These are phyloP conservation scores for Semnopithecus entellus DNA, from an alignment of 2,113 vertebrate species.

Conservation along the genomic window DNA sequence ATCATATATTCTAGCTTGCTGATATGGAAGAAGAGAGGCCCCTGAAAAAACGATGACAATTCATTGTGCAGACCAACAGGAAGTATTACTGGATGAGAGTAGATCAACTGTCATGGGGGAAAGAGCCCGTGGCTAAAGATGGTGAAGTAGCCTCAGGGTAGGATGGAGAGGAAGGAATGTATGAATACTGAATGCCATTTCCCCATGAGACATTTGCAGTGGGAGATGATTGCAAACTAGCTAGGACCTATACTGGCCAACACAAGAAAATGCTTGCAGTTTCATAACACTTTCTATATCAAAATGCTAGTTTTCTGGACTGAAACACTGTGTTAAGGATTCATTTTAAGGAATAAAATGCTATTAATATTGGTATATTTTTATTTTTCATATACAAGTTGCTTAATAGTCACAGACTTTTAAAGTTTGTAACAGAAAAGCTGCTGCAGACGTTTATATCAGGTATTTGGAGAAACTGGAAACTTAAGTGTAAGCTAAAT, in stretches of 20 bases:
- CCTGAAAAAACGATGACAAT: background rate
- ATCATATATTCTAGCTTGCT: background rate
- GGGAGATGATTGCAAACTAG: background rate
- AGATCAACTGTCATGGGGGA: background rate
- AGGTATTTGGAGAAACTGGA: background rate
- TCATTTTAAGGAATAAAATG: background rate
- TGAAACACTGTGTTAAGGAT: background rate
- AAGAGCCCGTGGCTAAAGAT: background rate
- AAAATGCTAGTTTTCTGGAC: background rate
- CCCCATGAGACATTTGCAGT: background rate
- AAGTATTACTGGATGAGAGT: background rate
- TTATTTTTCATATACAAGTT: background rate
- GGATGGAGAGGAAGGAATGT: background rate
- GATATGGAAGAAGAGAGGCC: background rate
- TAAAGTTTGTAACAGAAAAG: constrained; percentile 19
- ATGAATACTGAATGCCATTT: background rate
- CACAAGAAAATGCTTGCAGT: background rate
- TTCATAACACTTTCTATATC: background rate
- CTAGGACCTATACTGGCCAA: background rate
- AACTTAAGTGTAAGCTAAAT: background rate
- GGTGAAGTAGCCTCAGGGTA: background rate
- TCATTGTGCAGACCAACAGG: background rate
- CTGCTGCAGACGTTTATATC: background rate
- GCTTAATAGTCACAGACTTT: background rate
- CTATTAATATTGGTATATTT: background rate